Percentiles rank a stretch among this genome's conserved stretches.
Conservation (phyloP, 2,888 invertebrate genomes). For the Zaprionus lineosus region DNA sequence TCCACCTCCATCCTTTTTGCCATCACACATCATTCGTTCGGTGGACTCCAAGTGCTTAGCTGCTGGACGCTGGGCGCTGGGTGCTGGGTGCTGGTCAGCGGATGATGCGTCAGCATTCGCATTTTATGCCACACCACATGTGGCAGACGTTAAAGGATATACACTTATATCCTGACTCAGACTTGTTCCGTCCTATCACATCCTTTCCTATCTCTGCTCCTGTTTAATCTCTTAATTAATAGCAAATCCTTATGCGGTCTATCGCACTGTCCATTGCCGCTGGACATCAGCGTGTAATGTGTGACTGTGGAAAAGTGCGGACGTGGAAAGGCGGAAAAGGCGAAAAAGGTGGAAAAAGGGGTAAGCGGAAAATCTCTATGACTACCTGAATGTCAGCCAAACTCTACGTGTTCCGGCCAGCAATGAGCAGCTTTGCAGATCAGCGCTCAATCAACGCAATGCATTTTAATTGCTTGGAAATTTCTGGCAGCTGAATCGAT, state of each 20-base stretch:
- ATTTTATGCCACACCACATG: conserved; percentile 54
- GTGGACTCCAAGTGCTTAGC: conserved; percentile 1
- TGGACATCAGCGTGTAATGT: no score
- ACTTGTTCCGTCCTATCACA: conserved; percentile 1
- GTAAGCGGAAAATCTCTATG: no score
- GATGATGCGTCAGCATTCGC: conserved; percentile 74
- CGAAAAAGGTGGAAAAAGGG: neutral
- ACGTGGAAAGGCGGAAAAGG: neutral
- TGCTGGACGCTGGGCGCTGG: neutral
- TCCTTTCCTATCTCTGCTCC: no score
- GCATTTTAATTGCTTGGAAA: neutral
- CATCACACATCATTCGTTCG: no score
- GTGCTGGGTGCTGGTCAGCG: conserved; percentile 50
- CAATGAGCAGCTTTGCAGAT: conserved; percentile 29
- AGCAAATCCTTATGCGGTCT: conserved; percentile 27
- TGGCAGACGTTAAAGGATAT: conserved; percentile 56
- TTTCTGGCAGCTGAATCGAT: neutral
- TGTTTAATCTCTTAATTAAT: conserved; percentile 47
- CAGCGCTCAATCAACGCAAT: neutral
- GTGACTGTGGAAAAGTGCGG: no score
- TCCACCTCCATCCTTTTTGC: neutral
- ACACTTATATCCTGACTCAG: conserved; percentile 8
- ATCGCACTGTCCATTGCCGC: conserved; percentile 9
- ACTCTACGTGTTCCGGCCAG: conserved; percentile 29
- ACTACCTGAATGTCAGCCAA: conserved; percentile 13